Conservation (phyloP, 2,113 vertebrate species). For the Hymenochirus boettgeri region DNA sequence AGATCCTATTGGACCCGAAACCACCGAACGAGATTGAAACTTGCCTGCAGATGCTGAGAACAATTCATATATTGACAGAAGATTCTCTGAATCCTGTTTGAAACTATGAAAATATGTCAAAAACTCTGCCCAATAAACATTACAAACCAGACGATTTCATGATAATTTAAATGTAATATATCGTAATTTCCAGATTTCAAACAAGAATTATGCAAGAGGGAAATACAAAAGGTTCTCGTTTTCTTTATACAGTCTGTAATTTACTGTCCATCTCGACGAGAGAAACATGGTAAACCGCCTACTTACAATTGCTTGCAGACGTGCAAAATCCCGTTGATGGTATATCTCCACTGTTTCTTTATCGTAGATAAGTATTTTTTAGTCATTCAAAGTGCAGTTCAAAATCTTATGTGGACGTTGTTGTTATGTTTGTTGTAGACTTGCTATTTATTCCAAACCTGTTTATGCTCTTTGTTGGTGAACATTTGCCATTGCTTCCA, state of each 20-base stretch:
- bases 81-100: conserved; percentile 64
- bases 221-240: conserved; percentile 52
- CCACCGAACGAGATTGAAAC: conserved; percentile 47
- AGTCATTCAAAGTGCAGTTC: conserved; percentile 59
- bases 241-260: conserved; percentile 67
- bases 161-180: conserved; percentile 55
- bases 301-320: conserved; percentile 53
- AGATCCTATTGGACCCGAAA: conserved; percentile 60
- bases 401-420: conserved; percentile 54
- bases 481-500: conserved; percentile 65
- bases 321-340: conserved; percentile 55
- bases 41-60: conserved; percentile 60
- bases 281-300: conserved; percentile 59
- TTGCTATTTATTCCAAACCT: conserved; percentile 65
- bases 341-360: conserved; percentile 68
- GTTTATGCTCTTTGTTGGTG: conserved; percentile 61
- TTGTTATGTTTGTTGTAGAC: conserved; percentile 56
- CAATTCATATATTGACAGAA: conserved; percentile 45
- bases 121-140: conserved; percentile 40
- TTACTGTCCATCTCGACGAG: conserved; percentile 46
- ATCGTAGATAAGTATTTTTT: conserved; percentile 63
- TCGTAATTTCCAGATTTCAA: conserved; percentile 45
- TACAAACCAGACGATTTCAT: conserved; percentile 50
- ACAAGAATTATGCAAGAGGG: conserved; percentile 58
- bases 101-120: conserved; percentile 49